phyloP scores from a whole-genome alignment of 2,797 vertebrate species.

The Silurus lanzhouensis region DNA sequence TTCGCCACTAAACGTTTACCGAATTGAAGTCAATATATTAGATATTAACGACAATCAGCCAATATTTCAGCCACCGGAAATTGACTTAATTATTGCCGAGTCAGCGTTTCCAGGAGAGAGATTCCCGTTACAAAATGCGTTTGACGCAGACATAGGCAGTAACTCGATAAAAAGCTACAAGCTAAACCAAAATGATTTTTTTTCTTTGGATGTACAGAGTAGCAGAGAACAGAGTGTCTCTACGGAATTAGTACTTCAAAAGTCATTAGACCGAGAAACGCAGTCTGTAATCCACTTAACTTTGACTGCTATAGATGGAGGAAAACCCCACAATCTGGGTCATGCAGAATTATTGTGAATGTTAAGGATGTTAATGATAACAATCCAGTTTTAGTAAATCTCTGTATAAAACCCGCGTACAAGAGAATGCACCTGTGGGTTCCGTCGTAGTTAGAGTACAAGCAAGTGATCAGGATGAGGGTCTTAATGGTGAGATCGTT shows the following conservation, averaged over 20 bases:
- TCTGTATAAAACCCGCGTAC: conserved; percentile 60
- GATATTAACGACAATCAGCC: conserved; percentile 63
- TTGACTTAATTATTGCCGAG: conserved; percentile 58
- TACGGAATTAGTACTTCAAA: conserved; percentile 67
- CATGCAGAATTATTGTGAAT: conserved; percentile 44
- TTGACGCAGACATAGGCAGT: conserved; percentile 62
- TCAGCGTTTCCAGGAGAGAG: conserved; percentile 51
- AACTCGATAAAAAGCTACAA: conserved; percentile 59
- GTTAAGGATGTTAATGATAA: conserved; percentile 68
- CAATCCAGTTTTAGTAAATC: conserved; percentile 53
- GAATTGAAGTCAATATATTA: conserved; percentile 56
- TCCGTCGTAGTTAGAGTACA: conserved; percentile 60
- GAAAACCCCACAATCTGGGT: conserved; percentile 56
- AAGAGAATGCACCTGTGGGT: conserved; percentile 60
- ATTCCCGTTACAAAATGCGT: conserved; percentile 52
- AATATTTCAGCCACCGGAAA: conserved; percentile 33
- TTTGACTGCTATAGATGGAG: conserved; percentile 68
- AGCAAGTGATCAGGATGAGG: conserved; percentile 70
- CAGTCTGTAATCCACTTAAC: conserved; percentile 59
- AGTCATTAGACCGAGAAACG: conserved; percentile 68
- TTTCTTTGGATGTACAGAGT: conserved; percentile 55
- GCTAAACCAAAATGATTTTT: conserved; percentile 61
- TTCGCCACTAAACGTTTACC: conserved; percentile 58
- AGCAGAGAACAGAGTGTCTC: conserved; percentile 51
- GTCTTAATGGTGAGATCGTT: conserved; percentile 65